These are phyloP conservation scores for Bos taurus DNA, from an alignment of 2,113 vertebrate species.

Conservation along the genomic window DNA sequence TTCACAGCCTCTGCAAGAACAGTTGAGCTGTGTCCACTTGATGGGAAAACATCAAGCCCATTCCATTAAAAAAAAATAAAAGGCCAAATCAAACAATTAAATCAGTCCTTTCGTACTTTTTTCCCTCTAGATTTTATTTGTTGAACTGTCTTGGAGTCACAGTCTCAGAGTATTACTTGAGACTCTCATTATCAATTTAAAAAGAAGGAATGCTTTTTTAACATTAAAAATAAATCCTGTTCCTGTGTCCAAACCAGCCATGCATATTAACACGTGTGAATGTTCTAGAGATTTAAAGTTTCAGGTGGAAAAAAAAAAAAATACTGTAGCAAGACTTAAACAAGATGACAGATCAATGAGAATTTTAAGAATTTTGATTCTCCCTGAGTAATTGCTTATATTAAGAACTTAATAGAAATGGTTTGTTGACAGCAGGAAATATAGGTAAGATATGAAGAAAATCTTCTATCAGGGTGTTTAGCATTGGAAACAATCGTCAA, in stretches of 20 bases:
- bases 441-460: neutral
- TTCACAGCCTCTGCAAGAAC: neutral
- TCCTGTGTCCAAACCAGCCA: conserved; percentile 19
- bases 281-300: neutral
- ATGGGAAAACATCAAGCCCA: neutral
- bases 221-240: conserved; percentile 29
- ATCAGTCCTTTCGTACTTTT: neutral
- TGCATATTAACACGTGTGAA: conserved; percentile 34
- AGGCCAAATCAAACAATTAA: neutral
- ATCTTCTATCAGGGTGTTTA: neutral
- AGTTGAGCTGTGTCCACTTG: neutral
- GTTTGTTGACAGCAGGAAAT: conserved; percentile 22
- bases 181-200: neutral
- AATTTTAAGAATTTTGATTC: neutral
- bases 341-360: neutral
- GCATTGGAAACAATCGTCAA: neutral
- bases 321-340: neutral
- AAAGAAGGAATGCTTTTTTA: neutral
- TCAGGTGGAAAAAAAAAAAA: neutral
- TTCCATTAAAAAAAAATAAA: neutral
- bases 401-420: neutral
- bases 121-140: neutral
- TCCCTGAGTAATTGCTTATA: neutral
- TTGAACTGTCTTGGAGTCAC: neutral
- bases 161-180: neutral